These are phyloP conservation scores for Beroe forskalii DNA, from an alignment of 37 sponge, comb jelly and placozoan species.

Conservation along the genomic window DNA sequence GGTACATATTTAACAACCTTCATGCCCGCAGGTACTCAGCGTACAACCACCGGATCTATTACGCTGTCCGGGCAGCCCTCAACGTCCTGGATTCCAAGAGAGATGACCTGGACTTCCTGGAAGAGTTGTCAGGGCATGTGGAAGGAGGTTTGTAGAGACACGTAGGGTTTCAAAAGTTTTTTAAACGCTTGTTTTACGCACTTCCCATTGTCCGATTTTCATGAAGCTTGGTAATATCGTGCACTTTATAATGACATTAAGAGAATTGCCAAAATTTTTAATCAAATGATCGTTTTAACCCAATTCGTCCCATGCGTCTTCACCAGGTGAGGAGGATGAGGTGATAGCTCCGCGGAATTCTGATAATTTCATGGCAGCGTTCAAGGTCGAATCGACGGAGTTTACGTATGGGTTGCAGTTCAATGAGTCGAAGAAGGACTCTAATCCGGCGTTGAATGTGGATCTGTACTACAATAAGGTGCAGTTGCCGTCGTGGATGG, in stretches of 20 bases:
- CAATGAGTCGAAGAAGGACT: not conserved
- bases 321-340: too few species aligned
- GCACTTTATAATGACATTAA: too few species aligned
- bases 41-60: conserved; percentile 26
- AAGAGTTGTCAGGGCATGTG: not conserved
- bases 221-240: too few species aligned
- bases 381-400: not conserved
- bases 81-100: not conserved
- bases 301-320: too few species aligned
- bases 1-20: too few species aligned
- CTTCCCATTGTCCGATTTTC: too few species aligned
- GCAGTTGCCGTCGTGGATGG: not conserved
- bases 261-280: too few species aligned
- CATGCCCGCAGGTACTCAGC: not conserved
- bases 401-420: not conserved
- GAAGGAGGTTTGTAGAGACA: too few species aligned
- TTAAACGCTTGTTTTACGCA: too few species aligned
- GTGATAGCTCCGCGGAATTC: too few species aligned
- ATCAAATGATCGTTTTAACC: too few species aligned
- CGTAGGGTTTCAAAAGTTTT: too few species aligned
- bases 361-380: not conserved
- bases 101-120: not conserved
- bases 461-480: not conserved
- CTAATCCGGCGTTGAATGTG: not conserved
- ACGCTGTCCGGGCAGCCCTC: not conserved